Conservation (phyloP, 1,140 invertebrate species). For the Ladona fulva region DNA sequence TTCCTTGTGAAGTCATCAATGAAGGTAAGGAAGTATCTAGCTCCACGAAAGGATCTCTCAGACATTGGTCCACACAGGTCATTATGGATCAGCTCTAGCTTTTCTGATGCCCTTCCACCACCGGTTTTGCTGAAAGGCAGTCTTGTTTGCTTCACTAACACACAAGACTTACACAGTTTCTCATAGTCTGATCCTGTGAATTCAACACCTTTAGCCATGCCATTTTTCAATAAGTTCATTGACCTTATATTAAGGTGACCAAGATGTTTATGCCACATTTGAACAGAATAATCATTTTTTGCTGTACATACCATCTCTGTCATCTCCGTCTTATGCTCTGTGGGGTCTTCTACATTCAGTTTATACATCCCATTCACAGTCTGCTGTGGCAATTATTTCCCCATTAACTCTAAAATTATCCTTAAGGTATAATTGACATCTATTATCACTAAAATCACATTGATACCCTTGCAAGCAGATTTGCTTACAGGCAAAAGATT, state of each 20-base stretch:
- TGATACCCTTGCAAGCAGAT: too few relatives aligned
- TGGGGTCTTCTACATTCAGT: too few relatives aligned
- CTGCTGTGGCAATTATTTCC: too few relatives aligned
- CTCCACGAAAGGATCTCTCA: constrained; percentile 29
- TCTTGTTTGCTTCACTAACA: constrained; percentile 18
- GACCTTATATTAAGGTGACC: constrained; percentile 9
- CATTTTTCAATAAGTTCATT: constrained; percentile 5
- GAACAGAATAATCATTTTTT: too few relatives aligned
- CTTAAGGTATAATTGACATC: too few relatives aligned
- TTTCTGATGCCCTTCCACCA: constrained; percentile 18
- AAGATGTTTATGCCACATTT: background rate
- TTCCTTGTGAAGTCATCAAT: constrained; percentile 37
- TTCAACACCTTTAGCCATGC: background rate
- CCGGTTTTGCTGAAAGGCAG: constrained; percentile 14
- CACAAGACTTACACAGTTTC: constrained; percentile 10
- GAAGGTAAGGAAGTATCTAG: constrained; percentile 35
- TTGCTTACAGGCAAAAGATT: too few relatives aligned
- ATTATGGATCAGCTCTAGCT: constrained; percentile 31
- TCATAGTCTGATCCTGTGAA: background rate
- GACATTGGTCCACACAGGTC: constrained; percentile 39
- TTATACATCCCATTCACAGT: too few relatives aligned
- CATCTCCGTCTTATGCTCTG: too few relatives aligned
- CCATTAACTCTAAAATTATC: too few relatives aligned
- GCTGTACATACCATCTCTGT: too few relatives aligned
- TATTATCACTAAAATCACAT: too few relatives aligned